These are phyloP conservation scores for Diplazon laetatorius DNA, from an alignment of 2,888 invertebrate species.

Conservation along the genomic window DNA sequence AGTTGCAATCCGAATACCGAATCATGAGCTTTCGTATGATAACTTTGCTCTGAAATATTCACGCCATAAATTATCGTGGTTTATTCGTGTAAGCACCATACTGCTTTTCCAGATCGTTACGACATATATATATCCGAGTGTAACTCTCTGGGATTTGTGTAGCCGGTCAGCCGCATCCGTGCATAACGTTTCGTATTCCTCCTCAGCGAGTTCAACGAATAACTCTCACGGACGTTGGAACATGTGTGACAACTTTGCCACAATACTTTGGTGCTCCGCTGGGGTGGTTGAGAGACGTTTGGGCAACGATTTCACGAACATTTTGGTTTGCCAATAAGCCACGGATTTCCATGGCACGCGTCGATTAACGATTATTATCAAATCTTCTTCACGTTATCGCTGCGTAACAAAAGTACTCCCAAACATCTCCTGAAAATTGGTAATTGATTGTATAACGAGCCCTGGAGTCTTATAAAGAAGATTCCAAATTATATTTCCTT, in stretches of 20 bases:
- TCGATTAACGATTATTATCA: conserved; percentile 11
- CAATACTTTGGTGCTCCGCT: conserved; percentile 4
- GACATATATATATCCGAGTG: conserved; percentile 11
- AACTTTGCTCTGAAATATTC: conserved; percentile 17
- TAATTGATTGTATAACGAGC: too few species aligned
- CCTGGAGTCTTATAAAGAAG: too few species aligned
- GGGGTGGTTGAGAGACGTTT: not conserved
- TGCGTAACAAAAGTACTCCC: not conserved
- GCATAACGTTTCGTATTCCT: not conserved
- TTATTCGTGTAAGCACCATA: conserved; percentile 11
- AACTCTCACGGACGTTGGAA: conserved; percentile 10
- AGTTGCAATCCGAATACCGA: conserved; percentile 1
- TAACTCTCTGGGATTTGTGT: conserved; percentile 21
- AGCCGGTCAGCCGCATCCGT: conserved; percentile 1
- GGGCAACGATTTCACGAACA: not conserved
- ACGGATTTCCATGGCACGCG: conserved; percentile 2
- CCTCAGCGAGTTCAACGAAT: not conserved
- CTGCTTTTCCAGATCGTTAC: conserved; percentile 4
- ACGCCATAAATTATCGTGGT: conserved; percentile 22
- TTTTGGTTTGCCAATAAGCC: conserved; percentile 23
- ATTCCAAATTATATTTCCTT: too few species aligned
- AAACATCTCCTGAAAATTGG: too few species aligned
- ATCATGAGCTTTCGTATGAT: not conserved
- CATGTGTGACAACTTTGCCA: conserved; percentile 29
- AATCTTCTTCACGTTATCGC: not conserved